Conservation (phyloP, 2,797 vertebrate species). For the Manis javanica region DNA sequence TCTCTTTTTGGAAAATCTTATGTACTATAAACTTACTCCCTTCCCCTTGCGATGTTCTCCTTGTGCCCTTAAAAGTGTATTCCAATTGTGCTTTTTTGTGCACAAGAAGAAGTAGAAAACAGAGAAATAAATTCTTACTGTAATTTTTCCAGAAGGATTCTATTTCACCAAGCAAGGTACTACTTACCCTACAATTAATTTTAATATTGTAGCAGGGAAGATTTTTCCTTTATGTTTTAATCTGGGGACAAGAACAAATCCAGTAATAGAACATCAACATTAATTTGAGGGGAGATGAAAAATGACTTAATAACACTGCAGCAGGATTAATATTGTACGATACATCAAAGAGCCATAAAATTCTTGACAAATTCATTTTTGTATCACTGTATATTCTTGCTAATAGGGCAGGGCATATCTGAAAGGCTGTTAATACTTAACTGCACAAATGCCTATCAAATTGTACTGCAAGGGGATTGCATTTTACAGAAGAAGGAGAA, state of each 20-base stretch:
- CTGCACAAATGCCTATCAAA: slow-evolving; percentile 70
- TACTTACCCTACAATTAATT: slow-evolving; percentile 85
- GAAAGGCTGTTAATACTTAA: slow-evolving; percentile 80
- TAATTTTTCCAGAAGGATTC: slow-evolving; percentile 72
- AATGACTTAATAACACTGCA: slow-evolving; percentile 85
- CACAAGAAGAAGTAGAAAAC: slow-evolving; percentile 72
- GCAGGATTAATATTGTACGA: slow-evolving; percentile 82
- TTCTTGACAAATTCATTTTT: slow-evolving; percentile 86
- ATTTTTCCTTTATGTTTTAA: slow-evolving; percentile 82
- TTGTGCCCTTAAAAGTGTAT: neutral
- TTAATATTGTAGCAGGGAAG: slow-evolving; percentile 81
- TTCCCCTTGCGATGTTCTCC: slow-evolving; percentile 23
- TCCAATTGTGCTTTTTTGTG: slow-evolving; percentile 48
- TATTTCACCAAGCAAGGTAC: slow-evolving; percentile 75
- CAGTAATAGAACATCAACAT: slow-evolving; percentile 83
- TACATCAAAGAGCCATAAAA: slow-evolving; percentile 84
- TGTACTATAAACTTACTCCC: neutral
- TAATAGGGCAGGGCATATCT: slow-evolving; percentile 79
- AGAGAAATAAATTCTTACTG: slow-evolving; percentile 74
- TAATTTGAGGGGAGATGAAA: slow-evolving; percentile 87
- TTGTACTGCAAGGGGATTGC: neutral
- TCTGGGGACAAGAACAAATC: slow-evolving; percentile 85
- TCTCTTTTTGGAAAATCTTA: neutral
- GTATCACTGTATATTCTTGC: slow-evolving; percentile 79
- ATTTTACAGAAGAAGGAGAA: neutral